Conservation (phyloP, 2,797 vertebrate species). For the Coilia nasus region DNA sequence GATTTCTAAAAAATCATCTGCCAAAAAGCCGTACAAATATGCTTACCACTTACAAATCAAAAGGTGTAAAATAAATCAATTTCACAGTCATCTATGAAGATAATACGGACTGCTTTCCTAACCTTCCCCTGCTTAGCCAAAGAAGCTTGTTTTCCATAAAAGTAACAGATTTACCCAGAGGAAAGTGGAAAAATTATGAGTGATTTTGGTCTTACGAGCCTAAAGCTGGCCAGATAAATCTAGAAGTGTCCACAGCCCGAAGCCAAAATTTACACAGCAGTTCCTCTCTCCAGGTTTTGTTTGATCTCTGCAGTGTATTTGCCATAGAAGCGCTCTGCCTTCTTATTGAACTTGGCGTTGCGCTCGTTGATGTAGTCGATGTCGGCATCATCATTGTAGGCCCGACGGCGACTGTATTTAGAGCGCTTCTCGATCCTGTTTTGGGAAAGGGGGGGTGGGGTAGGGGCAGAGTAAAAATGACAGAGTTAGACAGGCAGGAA, state of each 20-base stretch:
- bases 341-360: conserved; percentile 99
- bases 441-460: background rate
- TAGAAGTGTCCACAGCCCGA: background rate
- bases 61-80: background rate
- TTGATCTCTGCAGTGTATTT: conserved; percentile 98
- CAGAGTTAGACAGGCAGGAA: background rate
- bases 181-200: background rate
- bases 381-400: conserved; percentile 95
- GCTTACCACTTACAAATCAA: too few species aligned
- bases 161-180: background rate
- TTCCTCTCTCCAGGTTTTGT: conserved; percentile 96
- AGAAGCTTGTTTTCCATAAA: conserved; percentile 3
- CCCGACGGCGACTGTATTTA: conserved; percentile 91
- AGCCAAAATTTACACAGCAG: conserved; percentile 81
- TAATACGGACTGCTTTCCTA: background rate
- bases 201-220: background rate
- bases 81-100: background rate
- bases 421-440: conserved; percentile 91
- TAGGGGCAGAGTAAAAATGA: conserved; percentile 23
- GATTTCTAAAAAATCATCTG: background rate
- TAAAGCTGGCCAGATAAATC: background rate
- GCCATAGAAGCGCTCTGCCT: conserved; percentile 95
- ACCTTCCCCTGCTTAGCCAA: background rate
- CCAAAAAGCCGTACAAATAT: background rate
- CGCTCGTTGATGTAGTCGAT: conserved; percentile 98